A percentile compares a stretch with the other conserved stretches of the same genome.
These are phyloP conservation scores for Toxotes lorentzi DNA, from an alignment of 2,797 vertebrate genomes.

Conservation along the genomic window DNA sequence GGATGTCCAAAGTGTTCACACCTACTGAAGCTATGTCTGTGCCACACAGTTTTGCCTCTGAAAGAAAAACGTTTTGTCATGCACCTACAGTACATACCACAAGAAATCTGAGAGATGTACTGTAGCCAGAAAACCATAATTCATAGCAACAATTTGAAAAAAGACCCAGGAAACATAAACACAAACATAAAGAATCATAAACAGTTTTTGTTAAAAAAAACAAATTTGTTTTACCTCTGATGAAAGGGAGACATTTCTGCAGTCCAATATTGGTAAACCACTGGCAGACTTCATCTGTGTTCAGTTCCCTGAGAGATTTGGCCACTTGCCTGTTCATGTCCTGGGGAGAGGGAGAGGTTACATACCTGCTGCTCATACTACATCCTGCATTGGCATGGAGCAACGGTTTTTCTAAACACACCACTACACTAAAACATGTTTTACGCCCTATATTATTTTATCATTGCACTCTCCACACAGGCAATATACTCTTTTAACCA, in stretches of 20 bases:
- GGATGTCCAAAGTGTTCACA: conserved; percentile 75
- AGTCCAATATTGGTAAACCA: conserved; percentile 84
- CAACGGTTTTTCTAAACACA: neutral
- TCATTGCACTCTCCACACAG: neutral
- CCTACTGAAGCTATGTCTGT: conserved; percentile 83
- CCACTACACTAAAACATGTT: neutral
- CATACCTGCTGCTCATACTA: conserved; percentile 41
- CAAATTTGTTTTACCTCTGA: conserved; percentile 79
- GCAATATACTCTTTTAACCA: neutral
- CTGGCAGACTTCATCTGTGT: conserved; percentile 84
- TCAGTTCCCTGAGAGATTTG: conserved; percentile 84
- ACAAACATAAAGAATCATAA: too few species aligned
- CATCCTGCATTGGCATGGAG: neutral
- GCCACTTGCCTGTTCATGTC: conserved; percentile 63
- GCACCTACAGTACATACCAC: neutral
- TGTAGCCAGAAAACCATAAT: conserved; percentile 1
- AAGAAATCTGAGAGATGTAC: neutral
- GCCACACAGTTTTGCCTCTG: conserved; percentile 83
- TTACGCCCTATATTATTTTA: neutral
- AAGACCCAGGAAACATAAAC: too few species aligned
- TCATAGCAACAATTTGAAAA: conserved; percentile 3
- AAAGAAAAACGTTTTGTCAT: conserved; percentile 43
- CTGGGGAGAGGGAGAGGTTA: conserved; percentile 66
- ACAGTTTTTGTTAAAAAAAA: too few species aligned
- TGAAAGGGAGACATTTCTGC: conserved; percentile 83